Conservation (phyloP, 2,113 vertebrate species). For the Burhinus oedicnemus region DNA sequence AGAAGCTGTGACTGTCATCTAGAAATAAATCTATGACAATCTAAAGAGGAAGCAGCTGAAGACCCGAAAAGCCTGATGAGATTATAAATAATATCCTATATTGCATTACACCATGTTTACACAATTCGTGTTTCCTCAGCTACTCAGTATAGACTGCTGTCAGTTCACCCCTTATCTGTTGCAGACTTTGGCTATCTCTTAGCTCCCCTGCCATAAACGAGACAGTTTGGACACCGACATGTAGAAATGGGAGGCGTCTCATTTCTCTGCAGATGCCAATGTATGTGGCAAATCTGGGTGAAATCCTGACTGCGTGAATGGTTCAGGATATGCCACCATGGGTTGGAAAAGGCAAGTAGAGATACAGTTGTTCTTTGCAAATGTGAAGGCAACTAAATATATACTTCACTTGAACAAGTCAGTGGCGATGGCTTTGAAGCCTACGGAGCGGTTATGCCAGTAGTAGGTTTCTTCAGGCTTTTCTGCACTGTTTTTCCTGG, state of each 20-base stretch:
- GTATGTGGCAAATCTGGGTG: neutral
- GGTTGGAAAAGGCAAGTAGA: neutral
- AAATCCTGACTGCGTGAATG: neutral
- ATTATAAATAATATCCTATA: neutral
- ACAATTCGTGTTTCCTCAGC: neutral
- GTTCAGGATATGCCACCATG: neutral
- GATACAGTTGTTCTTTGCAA: neutral
- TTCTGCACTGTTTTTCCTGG: neutral
- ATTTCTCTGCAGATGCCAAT: neutral
- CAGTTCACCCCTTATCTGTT: neutral
- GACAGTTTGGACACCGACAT: neutral
- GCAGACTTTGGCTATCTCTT: neutral
- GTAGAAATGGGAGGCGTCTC: neutral
- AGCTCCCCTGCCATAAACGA: neutral
- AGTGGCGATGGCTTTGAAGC: neutral
- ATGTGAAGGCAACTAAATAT: neutral
- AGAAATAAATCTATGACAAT: neutral
- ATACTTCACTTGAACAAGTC: neutral
- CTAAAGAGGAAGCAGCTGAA: constrained; percentile 19
- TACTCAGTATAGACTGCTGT: neutral
- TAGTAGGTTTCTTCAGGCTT: neutral
- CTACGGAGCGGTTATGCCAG: neutral
- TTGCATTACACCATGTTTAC: neutral
- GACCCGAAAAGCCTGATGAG: neutral
- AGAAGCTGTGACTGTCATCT: neutral